phyloP scores from a whole-genome alignment of 64 coral and sea anemone species.

The Orbicella faveolata region DNA sequence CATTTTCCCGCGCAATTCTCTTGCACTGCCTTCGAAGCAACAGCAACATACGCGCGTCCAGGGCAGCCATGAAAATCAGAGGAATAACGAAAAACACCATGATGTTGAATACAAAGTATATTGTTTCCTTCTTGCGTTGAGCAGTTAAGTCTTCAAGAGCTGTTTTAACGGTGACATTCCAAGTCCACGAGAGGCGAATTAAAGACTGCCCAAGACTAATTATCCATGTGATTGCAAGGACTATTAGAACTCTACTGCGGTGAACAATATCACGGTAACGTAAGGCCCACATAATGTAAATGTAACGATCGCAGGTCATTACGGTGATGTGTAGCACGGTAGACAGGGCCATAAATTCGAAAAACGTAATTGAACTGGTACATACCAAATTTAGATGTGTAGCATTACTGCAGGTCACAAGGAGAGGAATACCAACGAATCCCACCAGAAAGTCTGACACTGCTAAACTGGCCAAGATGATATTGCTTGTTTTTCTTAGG shows the following conservation, averaged over 20 bases:
- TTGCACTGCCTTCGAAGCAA: conserved; percentile 42
- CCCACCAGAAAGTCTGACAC: conserved; percentile 54
- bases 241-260: conserved; percentile 4
- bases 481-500: conserved; percentile 44
- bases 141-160: background rate
- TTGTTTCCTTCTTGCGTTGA: conserved; percentile 13
- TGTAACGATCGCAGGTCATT: conserved; percentile 50
- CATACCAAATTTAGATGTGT: background rate
- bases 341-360: conserved; percentile 43
- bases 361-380: conserved; percentile 18
- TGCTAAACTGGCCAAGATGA: conserved; percentile 52
- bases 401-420: conserved; percentile 14
- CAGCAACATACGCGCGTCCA: conserved; percentile 42
- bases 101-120: conserved; percentile 28
- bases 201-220: conserved; percentile 34
- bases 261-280: conserved; percentile 52
- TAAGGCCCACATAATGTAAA: conserved; percentile 49
- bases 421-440: conserved; percentile 41
- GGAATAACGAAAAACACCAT: conserved; percentile 43
- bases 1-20: conserved; percentile 50
- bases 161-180: background rate
- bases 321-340: conserved; percentile 47
- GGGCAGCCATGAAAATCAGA: conserved; percentile 21
- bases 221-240: conserved; percentile 32
- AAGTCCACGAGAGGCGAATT: conserved; percentile 45